phyloP scores from a whole-genome alignment of 2,888 invertebrate species.

The Busseola fusca region DNA sequence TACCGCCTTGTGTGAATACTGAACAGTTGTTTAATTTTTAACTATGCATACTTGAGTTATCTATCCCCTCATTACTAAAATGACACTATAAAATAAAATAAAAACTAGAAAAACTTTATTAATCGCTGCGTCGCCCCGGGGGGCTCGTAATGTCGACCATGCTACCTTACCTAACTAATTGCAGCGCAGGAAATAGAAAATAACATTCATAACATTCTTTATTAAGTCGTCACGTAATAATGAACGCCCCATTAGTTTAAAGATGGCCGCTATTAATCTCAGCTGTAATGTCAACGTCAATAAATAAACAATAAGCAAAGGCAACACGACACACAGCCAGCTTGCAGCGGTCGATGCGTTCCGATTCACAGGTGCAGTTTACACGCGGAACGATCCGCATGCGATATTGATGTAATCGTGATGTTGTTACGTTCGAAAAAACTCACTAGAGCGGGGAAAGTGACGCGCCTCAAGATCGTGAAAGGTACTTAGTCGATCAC shows the following conservation, averaged over 20 bases:
- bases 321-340: slow-evolving; percentile 45
- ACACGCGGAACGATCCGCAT: slow-evolving; percentile 82
- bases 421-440: slow-evolving; percentile 87
- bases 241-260: slow-evolving; percentile 43
- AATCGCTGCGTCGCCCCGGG: slow-evolving; percentile 46
- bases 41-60: slow-evolving; percentile 26
- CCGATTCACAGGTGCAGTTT: slow-evolving; percentile 77
- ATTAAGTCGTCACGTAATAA: slow-evolving; percentile 46
- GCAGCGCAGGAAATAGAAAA: slow-evolving; percentile 48
- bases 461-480: slow-evolving; percentile 87
- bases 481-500: slow-evolving; percentile 85
- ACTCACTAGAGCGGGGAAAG: slow-evolving; percentile 87
- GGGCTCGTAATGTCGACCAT: slow-evolving; percentile 47
- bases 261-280: slow-evolving; percentile 51
- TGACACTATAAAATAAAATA: slow-evolving; percentile 33
- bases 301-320: slow-evolving; percentile 61
- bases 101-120: slow-evolving; percentile 40
- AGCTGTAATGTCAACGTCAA: slow-evolving; percentile 49
- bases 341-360: slow-evolving; percentile 62
- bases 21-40: background rate
- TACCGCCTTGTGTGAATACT: background rate
- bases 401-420: slow-evolving; percentile 87
- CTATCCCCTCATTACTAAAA: slow-evolving; percentile 39
- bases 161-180: slow-evolving; percentile 55
- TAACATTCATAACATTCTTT: slow-evolving; percentile 53